A percentile compares a stretch with the other conserved stretches of the same genome.
These are phyloP conservation scores for Heliangelus exortis DNA, from an alignment of 2,797 vertebrate species.

Conservation along the genomic window DNA sequence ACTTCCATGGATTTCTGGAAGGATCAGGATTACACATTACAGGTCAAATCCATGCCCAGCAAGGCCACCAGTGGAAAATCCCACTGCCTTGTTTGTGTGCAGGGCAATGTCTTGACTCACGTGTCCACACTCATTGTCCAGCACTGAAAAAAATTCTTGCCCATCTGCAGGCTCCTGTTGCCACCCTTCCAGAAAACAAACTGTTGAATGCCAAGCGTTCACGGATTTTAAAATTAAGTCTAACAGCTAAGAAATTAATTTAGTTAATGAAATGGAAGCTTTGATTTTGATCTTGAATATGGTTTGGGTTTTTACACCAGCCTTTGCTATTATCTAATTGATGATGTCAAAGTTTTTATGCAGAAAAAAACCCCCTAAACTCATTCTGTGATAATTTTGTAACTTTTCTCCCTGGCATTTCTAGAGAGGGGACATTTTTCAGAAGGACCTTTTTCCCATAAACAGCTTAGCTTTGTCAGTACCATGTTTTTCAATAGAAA, in stretches of 20 bases:
- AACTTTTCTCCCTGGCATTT: not conserved
- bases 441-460: not conserved
- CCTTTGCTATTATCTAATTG: not conserved
- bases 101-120: not conserved
- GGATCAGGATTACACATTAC: not conserved
- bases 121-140: not conserved
- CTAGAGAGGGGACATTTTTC: not conserved
- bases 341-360: not conserved
- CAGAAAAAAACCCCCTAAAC: not conserved
- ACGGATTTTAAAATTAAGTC: not conserved
- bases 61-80: constrained; percentile 15
- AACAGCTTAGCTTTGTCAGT: not conserved
- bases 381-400: not conserved
- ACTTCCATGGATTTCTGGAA: not conserved
- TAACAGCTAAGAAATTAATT: not conserved
- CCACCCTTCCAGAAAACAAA: not conserved
- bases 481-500: not conserved
- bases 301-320: not conserved
- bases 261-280: not conserved
- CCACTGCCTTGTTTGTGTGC: not conserved
- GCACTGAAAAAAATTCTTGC: not conserved
- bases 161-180: not conserved
- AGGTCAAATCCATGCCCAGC: not conserved
- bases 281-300: not conserved
- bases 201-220: not conserved